Conservation (phyloP, 2,113 vertebrate species). For the Oreamnos americanus region DNA sequence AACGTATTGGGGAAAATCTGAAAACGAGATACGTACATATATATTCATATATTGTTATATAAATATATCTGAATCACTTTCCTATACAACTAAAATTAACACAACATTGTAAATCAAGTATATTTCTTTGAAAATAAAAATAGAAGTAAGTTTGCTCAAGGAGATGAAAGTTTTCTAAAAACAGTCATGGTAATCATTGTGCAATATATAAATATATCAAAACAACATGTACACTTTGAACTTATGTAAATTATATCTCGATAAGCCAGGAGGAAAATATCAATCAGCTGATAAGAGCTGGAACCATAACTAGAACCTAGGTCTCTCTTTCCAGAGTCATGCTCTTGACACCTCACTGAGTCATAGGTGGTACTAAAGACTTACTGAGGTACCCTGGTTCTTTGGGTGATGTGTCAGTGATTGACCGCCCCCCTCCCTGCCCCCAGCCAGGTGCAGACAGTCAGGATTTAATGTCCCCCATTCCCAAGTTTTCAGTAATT, state of each 20-base stretch:
- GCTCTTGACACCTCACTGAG: not conserved
- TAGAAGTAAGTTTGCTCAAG: not conserved
- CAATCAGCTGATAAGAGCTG: not conserved
- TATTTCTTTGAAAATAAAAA: not conserved
- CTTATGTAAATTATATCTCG: not conserved
- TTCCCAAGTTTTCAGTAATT: not conserved
- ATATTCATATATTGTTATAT: not conserved
- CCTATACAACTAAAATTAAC: not conserved
- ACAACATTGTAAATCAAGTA: not conserved
- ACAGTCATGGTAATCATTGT: not conserved
- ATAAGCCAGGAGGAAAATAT: not conserved
- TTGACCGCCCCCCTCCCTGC: rapidly evolving
- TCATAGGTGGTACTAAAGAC: not conserved
- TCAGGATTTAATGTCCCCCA: not conserved
- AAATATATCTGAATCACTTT: not conserved
- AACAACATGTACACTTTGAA: not conserved
- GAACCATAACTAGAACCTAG: not conserved
- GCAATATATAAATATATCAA: not conserved
- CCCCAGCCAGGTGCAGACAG: not conserved
- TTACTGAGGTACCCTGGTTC: rapidly evolving
- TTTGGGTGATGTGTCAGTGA: not conserved
- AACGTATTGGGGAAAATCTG: not conserved
- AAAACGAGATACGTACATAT: not conserved
- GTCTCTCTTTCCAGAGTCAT: not conserved
- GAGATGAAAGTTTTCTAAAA: not conserved